Evolutionary conservation across 2,113 vertebrate species (phyloP), one percentile per base, ranked within the genome.

Genomic region (Brevimyrus niger): DNA sequence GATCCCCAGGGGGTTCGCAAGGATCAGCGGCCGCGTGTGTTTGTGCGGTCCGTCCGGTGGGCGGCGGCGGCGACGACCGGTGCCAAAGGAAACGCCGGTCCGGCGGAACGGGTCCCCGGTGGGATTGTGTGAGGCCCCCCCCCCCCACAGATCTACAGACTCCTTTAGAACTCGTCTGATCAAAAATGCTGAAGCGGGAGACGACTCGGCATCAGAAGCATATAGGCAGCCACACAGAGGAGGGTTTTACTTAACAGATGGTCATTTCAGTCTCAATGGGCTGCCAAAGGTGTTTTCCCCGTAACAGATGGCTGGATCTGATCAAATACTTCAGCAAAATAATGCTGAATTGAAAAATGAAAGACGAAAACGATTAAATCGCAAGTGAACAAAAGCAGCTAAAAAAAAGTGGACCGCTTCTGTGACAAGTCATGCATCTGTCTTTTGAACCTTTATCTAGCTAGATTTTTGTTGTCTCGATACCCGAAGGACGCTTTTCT

Each of bases 241-340:
- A 31, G n/a, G 9, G 13, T 87, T 87, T 87, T 53, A 87, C 21
- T 53, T 53, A 87, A 87, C 85, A 87, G 48, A 87, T 87, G 85
- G 85, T 35, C 50, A 53, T 87, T 35, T 35, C 50, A 53, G 10
- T 53, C 85, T 53, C 85, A 35, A 48, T 31, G 31, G 85, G 85
- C 53, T 38, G n/a, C 50, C 47, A 53, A 55, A 31, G 50, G 85
- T 53, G 50, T 87, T 55, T 86, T 55, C 55, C 47, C 85, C 38
- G 48, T 87, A 87, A 35, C 85, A 87, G 85, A 87, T 87, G 85
- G 47, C 47, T 53, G 50, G 27, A 87, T 53, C 27, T 55, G 48
- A 87, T 87, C 35, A 87, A 53, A n/a, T 87, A 53, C 85, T 87
- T 87, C 55, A 11, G 47, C 35, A 44, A 31, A 35, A 55, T 86